Conservation (phyloP, 2,113 vertebrate genomes). For the Hippocampus mohnikei region DNA sequence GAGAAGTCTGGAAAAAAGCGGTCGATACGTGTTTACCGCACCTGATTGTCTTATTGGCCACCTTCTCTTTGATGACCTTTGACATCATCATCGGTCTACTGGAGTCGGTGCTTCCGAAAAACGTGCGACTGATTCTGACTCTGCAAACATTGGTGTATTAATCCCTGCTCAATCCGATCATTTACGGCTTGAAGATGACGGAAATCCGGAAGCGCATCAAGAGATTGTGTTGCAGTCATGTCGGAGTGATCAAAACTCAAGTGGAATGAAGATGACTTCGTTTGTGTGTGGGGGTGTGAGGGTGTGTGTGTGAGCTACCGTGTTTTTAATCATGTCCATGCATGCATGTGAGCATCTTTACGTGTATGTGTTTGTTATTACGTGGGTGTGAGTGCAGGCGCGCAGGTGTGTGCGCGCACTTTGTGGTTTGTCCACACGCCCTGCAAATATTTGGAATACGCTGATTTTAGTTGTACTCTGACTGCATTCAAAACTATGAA, state of each 20-base stretch:
- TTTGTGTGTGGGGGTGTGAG: background rate
- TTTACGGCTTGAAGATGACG: background rate
- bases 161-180: background rate
- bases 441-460: no score
- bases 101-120: background rate
- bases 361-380: no score
- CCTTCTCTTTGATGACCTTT: background rate
- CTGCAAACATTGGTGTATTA: background rate
- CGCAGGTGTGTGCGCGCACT: no score
- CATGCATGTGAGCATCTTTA: no score
- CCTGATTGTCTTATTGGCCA: background rate
- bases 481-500: no score
- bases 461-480: no score
- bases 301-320: background rate
- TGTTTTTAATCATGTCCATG: no score
- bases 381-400: no score
- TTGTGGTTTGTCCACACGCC: no score
- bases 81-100: background rate
- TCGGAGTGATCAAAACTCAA: background rate
- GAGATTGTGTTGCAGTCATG: background rate
- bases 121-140: background rate
- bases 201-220: background rate
- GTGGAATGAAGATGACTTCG: background rate
- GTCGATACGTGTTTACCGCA: background rate
- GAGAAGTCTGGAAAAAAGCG: background rate